Evolutionary conservation across 2,888 invertebrate genomes (phyloP).

Genomic region (Drosophila koepferae): DNA sequence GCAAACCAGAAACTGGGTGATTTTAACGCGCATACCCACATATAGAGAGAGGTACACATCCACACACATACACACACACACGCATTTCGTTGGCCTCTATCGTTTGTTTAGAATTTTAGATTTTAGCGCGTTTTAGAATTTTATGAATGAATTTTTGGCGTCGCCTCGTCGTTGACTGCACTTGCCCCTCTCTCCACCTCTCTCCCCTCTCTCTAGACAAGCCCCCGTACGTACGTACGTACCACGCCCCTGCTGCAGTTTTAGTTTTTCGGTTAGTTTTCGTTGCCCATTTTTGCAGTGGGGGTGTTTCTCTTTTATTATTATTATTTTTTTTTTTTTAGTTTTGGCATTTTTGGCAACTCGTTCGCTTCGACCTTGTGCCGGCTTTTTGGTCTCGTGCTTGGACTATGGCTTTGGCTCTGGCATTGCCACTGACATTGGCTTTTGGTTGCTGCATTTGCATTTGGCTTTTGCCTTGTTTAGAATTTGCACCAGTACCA

Average conservation of each 20-base stretch:
- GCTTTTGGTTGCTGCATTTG: background rate
- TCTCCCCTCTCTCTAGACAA: background rate
- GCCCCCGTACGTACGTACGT: background rate
- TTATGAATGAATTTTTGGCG: slow-evolving; percentile 83
- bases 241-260: slow-evolving; percentile 7
- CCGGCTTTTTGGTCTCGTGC: slow-evolving; percentile 22
- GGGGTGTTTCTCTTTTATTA: slow-evolving; percentile 38
- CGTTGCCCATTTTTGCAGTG: slow-evolving; percentile 50
- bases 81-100: background rate
- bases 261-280: slow-evolving; percentile 78
- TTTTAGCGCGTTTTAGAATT: slow-evolving; percentile 84
- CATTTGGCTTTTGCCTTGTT: slow-evolving; percentile 1
- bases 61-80: background rate
- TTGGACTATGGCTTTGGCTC: slow-evolving; percentile 18
- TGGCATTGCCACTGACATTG: background rate
- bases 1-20: slow-evolving; percentile 20
- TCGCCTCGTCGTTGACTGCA: slow-evolving; percentile 36
- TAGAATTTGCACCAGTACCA: slow-evolving; percentile 41
- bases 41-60: slow-evolving; percentile 9
- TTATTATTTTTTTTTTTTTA: background rate
- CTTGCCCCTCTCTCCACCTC: too few species aligned
- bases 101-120: slow-evolving; percentile 84
- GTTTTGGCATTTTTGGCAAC: slow-evolving; percentile 24
- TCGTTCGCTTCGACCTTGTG: slow-evolving; percentile 56
- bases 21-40: slow-evolving; percentile 28